Percentiles rank a stretch among this genome's conserved stretches.
Conservation (phyloP, 2,888 invertebrate species). For the Latrodectus elegans region DNA sequence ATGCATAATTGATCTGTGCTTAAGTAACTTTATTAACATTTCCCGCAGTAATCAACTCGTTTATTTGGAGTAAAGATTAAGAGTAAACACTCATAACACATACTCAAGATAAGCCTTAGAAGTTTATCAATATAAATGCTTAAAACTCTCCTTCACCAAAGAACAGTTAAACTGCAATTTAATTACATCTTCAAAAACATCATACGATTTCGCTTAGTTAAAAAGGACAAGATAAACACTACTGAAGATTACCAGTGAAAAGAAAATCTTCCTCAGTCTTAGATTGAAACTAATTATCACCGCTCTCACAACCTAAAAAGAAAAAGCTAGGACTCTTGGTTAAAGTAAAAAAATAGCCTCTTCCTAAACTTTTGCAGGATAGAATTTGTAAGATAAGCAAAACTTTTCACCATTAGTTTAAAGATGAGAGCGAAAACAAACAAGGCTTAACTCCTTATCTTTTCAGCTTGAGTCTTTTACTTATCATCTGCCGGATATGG, state of each 20-base stretch:
- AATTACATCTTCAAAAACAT: background rate
- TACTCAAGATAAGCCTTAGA: too few relatives aligned
- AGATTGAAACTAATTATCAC: slow-evolving; percentile 35
- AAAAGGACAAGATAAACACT: background rate
- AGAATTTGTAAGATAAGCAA: slow-evolving; percentile 23
- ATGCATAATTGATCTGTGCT: too few relatives aligned
- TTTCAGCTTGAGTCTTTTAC: slow-evolving; percentile 19
- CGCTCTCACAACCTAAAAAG: background rate
- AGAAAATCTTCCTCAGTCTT: background rate
- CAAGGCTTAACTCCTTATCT: slow-evolving; percentile 24
- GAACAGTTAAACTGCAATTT: background rate
- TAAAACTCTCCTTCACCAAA: too few relatives aligned
- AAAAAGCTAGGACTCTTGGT: background rate
- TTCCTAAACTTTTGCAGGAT: background rate
- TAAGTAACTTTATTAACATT: too few relatives aligned
- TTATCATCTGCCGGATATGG: slow-evolving; percentile 29
- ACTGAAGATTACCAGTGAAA: background rate
- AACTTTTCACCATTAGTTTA: slow-evolving; percentile 42
- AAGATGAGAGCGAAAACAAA: slow-evolving; percentile 27
- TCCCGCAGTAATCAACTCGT: too few relatives aligned
- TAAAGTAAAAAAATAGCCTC: background rate
- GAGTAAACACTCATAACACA: too few relatives aligned
- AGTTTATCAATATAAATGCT: too few relatives aligned
- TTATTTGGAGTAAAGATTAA: too few relatives aligned
- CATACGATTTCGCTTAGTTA: background rate